These are phyloP conservation scores for Hypselothyrea guttata DNA, from an alignment of 2,888 invertebrate genomes.

Conservation along the genomic window DNA sequence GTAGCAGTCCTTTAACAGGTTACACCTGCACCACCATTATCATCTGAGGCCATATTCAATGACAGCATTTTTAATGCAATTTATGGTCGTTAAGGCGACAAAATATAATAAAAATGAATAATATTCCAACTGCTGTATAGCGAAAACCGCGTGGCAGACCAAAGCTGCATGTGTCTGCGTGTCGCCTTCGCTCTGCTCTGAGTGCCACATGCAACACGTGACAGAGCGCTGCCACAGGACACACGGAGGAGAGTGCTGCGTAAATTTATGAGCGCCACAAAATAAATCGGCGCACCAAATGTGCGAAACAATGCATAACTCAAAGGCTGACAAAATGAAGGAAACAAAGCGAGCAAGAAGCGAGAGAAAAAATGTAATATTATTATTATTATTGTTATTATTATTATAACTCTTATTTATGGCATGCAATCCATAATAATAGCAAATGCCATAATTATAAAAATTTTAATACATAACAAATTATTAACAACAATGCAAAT, in stretches of 20 bases:
- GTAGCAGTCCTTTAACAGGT: slow-evolving; percentile 20
- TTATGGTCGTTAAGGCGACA: slow-evolving; percentile 78
- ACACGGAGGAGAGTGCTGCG: slow-evolving; percentile 20
- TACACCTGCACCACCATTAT: slow-evolving; percentile 50
- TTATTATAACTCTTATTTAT: slow-evolving; percentile 48
- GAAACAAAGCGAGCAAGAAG: background rate
- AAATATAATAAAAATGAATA: slow-evolving; percentile 78
- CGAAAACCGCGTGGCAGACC: slow-evolving; percentile 42
- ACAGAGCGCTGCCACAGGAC: slow-evolving; percentile 60
- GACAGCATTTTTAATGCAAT: slow-evolving; percentile 75
- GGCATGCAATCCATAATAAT: slow-evolving; percentile 49
- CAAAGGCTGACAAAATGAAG: slow-evolving; percentile 40
- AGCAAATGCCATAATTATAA: slow-evolving; percentile 53
- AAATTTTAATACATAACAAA: slow-evolving; percentile 6
- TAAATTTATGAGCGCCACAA: slow-evolving; percentile 66
- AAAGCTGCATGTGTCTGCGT: slow-evolving; percentile 1
- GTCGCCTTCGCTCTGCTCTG: slow-evolving; percentile 3
- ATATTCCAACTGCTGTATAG: slow-evolving; percentile 63
- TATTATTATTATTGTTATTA: slow-evolving; percentile 34
- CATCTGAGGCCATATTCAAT: slow-evolving; percentile 57
- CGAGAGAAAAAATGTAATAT: slow-evolving; percentile 19
- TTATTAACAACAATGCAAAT: too few species aligned
- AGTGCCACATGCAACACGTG: slow-evolving; percentile 66
- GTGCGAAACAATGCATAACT: slow-evolving; percentile 73
- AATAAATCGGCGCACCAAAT: slow-evolving; percentile 72